Evolutionary conservation across 2,888 invertebrate genomes (phyloP).

Genomic region (Metopia argyrocephala): DNA sequence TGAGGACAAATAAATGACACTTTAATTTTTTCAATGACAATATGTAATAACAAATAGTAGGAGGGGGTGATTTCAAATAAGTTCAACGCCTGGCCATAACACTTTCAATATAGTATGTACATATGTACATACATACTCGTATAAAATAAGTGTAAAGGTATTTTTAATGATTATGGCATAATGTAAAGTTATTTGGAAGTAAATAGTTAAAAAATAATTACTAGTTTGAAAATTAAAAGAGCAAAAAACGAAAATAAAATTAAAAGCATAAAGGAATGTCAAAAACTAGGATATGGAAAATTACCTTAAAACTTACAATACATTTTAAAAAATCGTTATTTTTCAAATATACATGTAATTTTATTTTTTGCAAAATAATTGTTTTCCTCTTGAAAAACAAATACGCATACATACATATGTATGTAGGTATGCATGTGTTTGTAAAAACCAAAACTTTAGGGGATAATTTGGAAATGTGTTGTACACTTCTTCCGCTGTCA

Average conservation of each 20-base stretch:
- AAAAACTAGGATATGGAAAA: slow-evolving; percentile 46
- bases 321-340: slow-evolving; percentile 50
- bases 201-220: slow-evolving; percentile 49
- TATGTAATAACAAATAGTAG: slow-evolving; percentile 25
- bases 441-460: slow-evolving; percentile 23
- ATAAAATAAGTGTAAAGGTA: slow-evolving; percentile 62
- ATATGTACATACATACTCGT: too few relatives aligned
- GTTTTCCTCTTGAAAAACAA: not conserved
- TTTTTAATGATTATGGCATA: slow-evolving; percentile 49
- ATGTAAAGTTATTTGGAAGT: slow-evolving; percentile 46
- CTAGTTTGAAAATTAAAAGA: not conserved
- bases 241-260: not conserved
- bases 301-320: slow-evolving; percentile 35
- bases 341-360: slow-evolving; percentile 14
- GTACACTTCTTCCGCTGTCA: slow-evolving; percentile 27
- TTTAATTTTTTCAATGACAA: slow-evolving; percentile 12
- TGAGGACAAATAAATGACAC: slow-evolving; percentile 55
- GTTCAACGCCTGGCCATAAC: slow-evolving; percentile 14
- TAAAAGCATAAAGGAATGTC: slow-evolving; percentile 54
- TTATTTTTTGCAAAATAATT: slow-evolving; percentile 40
- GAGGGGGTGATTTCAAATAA: slow-evolving; percentile 49
- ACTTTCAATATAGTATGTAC: slow-evolving; percentile 40
- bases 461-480: slow-evolving; percentile 30
- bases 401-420: slow-evolving; percentile 23
- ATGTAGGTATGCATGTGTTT: slow-evolving; percentile 29